phyloP scores from a whole-genome alignment of 1,140 invertebrate genomes.

The Anagrus nilaparvatae region DNA sequence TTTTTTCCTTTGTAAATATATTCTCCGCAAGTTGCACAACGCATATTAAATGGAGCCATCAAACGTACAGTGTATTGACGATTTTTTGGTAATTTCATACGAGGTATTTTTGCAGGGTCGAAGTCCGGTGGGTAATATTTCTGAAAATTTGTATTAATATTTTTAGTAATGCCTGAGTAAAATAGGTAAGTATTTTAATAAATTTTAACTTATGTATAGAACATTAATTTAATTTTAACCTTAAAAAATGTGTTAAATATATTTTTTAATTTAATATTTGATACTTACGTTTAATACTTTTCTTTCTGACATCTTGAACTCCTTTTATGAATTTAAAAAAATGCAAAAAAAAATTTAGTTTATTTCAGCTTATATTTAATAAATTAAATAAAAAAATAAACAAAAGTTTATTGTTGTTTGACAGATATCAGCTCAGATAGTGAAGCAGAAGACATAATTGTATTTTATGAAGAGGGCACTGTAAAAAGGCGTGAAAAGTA shows the following conservation, averaged over 20 bases:
- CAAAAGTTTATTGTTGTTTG: background rate
- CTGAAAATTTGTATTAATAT: slow-evolving; percentile 45
- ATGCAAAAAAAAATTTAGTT: too few species aligned
- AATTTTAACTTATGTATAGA: background rate
- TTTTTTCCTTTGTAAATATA: slow-evolving; percentile 99
- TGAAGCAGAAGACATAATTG: background rate
- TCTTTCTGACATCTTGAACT: slow-evolving; percentile 26
- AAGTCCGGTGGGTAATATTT: slow-evolving; percentile 99
- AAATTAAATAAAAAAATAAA: background rate
- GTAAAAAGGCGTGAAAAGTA: background rate
- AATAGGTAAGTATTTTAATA: background rate
- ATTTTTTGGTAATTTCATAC: slow-evolving; percentile 90
- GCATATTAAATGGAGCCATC: slow-evolving; percentile 99
- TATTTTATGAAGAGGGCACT: background rate
- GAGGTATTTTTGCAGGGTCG: slow-evolving; percentile 98
- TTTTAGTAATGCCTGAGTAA: background rate
- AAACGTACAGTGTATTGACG: slow-evolving; percentile 94
- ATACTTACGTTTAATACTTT: slow-evolving; percentile 33
- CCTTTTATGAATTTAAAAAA: too few species aligned
- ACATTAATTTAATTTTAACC: slow-evolving; percentile 1
- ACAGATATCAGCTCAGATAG: background rate
- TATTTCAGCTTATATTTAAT: too few species aligned
- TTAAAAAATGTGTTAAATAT: slow-evolving; percentile 1
- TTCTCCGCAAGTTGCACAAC: slow-evolving; percentile 96
- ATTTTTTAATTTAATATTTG: slow-evolving; percentile 7